Conservation (phyloP, 53 echinoderm and acorn worm species). For the Holothuria scabra region DNA sequence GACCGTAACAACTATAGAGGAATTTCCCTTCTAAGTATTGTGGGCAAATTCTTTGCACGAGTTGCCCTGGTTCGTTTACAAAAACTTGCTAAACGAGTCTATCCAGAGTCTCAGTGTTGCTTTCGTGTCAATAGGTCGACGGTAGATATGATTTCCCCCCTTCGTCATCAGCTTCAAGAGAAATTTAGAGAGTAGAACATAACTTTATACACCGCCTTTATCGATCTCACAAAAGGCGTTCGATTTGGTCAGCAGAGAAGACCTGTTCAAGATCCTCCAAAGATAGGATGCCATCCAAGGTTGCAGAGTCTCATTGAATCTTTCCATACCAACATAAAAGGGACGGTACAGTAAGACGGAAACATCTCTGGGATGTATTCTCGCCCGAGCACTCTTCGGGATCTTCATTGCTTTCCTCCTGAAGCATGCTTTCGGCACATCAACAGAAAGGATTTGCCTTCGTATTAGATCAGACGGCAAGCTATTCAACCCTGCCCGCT, state of each 20-base stretch:
- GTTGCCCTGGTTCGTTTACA: slow-evolving; percentile 39
- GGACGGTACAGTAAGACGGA: slow-evolving; percentile 44
- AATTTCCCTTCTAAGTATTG: slow-evolving; percentile 47
- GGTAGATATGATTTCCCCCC: slow-evolving; percentile 45
- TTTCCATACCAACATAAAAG: slow-evolving; percentile 39
- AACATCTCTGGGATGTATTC: slow-evolving; percentile 37
- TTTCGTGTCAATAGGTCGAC: slow-evolving; percentile 40
- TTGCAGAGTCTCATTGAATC: slow-evolving; percentile 42
- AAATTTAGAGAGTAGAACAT: not conserved
- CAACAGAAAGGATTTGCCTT: slow-evolving; percentile 46
- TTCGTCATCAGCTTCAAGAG: too few relatives aligned
- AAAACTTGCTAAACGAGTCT: slow-evolving; percentile 36
- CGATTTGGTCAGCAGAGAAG: slow-evolving; percentile 32
- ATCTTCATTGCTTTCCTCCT: slow-evolving; percentile 66
- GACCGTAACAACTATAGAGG: slow-evolving; percentile 37
- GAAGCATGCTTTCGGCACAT: slow-evolving; percentile 36
- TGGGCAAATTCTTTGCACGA: slow-evolving; percentile 44
- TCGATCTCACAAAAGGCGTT: slow-evolving; percentile 43
- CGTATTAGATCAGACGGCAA: slow-evolving; percentile 56
- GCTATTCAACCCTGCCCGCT: slow-evolving; percentile 60
- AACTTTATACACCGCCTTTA: slow-evolving; percentile 1
- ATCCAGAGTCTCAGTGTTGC: slow-evolving; percentile 58
- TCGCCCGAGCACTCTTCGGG: slow-evolving; percentile 49
- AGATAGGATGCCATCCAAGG: slow-evolving; percentile 29
- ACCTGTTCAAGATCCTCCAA: slow-evolving; percentile 21